Conservation (phyloP, 2,888 invertebrate genomes). For the Cryptops parisi region DNA sequence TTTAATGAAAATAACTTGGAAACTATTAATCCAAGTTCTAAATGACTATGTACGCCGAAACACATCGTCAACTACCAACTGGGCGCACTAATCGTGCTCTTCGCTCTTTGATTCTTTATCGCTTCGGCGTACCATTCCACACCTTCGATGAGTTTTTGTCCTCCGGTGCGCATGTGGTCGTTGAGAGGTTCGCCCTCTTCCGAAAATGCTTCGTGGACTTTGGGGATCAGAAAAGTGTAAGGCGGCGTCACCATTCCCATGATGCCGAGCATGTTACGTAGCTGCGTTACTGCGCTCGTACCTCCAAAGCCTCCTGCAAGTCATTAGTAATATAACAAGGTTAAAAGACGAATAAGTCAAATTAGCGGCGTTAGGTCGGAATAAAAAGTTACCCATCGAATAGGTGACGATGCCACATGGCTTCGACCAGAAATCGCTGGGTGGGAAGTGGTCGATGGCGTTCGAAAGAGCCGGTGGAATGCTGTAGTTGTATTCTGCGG, state of each 20-base stretch:
- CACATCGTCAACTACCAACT: too few species aligned
- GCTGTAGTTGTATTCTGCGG: slow-evolving; percentile 33
- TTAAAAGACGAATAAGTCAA: not conserved
- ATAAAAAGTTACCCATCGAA: slow-evolving; percentile 25
- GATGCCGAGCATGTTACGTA: slow-evolving; percentile 29
- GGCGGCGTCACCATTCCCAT: slow-evolving; percentile 32
- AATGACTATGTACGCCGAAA: too few species aligned
- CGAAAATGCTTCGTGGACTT: slow-evolving; percentile 27
- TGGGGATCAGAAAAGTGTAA: slow-evolving; percentile 28
- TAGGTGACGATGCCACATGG: slow-evolving; percentile 29
- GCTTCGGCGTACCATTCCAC: slow-evolving; percentile 33
- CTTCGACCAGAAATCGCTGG: slow-evolving; percentile 29
- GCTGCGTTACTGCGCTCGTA: slow-evolving; percentile 29
- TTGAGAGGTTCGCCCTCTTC: slow-evolving; percentile 26
- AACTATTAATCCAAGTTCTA: too few species aligned
- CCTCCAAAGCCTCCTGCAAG: slow-evolving; percentile 30
- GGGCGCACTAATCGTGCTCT: not conserved
- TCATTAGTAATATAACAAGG: not conserved
- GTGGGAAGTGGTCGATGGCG: slow-evolving; percentile 35
- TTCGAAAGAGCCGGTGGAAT: slow-evolving; percentile 36
- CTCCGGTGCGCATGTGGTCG: slow-evolving; percentile 24
- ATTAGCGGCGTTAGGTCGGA: not conserved
- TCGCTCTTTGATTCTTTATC: slow-evolving; percentile 24
- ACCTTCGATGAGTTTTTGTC: slow-evolving; percentile 27
- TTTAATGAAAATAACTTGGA: too few species aligned